Evolutionary conservation across 1,140 invertebrate genomes (phyloP), one percentile per base, ranked within the genome.

Genomic region (Mesaphorura yosii): DNA sequence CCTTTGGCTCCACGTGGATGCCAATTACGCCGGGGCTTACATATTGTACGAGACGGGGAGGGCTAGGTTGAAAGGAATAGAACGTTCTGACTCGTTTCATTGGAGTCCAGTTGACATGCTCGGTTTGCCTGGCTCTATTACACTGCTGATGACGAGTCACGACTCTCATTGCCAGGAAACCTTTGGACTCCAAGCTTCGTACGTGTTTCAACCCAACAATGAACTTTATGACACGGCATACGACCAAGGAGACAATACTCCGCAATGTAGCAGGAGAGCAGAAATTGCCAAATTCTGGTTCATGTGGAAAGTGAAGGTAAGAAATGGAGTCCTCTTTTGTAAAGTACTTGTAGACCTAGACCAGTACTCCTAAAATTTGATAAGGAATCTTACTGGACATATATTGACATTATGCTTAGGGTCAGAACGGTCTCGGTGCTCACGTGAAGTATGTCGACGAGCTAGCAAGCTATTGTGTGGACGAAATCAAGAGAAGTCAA

Each of bases 1-100:
- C 4, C 1, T 55, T 26, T 59, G 53, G 53, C 38, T 55, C 39
- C 57, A 59, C 39, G 49, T 59, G 3, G 57, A 59, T 41, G 57
- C 40, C 6, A 41, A 45, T 3, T 59, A 50, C 29, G 57, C 47
- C 10, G 57, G 57, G 1, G 34, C 34, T 1, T 52, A 27, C 14
- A 12, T 59, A 22, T 28, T 53, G 1, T 59, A 48, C 1, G 27
- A 51, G 3, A 48, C 14, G 4, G 25, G 28, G 5, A 27, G 46
- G 12, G n/a, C 1, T 3, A 51, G 51, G 29, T 26, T 57, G 0
- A 31, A 47, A 27, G 55, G 55, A 28, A 28, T 53, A 19, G 50
- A 57, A 44, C 41, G 40, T 23, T 57, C 55, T 7, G 34, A 57
- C 20, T 47, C 42, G 27, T 57, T 57, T n/a, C 37, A n/a, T 14